phyloP scores from a whole-genome alignment of 2,797 vertebrate species.

The Buphagus erythrorhynchus region DNA sequence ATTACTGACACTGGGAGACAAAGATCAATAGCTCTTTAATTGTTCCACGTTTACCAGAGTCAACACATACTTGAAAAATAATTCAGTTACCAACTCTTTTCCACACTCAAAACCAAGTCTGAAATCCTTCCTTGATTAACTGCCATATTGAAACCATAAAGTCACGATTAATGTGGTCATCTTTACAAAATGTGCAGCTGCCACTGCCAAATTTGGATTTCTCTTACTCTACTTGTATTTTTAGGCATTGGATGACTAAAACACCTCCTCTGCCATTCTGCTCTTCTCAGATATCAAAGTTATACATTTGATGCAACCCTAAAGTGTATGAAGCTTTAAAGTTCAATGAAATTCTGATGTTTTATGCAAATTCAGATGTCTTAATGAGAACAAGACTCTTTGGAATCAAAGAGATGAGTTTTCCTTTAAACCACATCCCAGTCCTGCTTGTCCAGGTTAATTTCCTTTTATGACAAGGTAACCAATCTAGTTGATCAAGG shows the following conservation, averaged over 20 bases:
- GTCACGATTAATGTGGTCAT: constrained; percentile 17
- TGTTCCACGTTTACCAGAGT: background rate
- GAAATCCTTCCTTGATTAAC: background rate
- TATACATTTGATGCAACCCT: background rate
- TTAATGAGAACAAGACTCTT: background rate
- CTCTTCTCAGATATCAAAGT: constrained; percentile 5
- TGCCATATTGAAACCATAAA: background rate
- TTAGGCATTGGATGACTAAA: constrained; percentile 46
- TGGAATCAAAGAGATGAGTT: background rate
- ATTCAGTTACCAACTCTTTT: background rate
- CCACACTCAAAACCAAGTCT: background rate
- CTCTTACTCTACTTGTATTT: constrained; percentile 40
- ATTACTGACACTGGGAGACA: background rate
- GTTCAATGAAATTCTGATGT: background rate
- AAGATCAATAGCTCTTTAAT: background rate
- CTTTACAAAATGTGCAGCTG: background rate
- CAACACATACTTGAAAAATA: background rate
- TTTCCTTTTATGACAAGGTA: background rate
- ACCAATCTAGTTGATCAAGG: background rate
- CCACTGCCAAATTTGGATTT: constrained; percentile 10
- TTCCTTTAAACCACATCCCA: background rate
- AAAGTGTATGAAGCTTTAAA: background rate
- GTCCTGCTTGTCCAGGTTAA: background rate
- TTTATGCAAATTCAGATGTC: background rate
- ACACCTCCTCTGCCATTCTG: background rate